Conservation (phyloP, 2,888 invertebrate species). For the Neelides folsomi region DNA sequence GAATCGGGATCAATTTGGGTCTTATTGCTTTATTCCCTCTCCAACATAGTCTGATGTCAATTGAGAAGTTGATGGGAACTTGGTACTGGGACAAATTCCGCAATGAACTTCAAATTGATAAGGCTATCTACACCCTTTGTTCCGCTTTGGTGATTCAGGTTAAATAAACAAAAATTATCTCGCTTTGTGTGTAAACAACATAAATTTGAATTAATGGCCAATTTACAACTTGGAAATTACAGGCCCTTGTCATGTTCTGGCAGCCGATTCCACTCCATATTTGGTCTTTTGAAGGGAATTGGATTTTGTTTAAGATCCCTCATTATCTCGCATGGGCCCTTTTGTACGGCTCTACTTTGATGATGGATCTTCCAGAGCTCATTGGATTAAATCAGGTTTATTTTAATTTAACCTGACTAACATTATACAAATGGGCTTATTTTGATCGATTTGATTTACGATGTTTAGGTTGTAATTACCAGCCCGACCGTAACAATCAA, state of each 20-base stretch:
- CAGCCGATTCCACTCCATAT: conserved; percentile 6
- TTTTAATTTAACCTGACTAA: neutral
- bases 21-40: conserved; percentile 9
- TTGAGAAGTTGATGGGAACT: conserved; percentile 5
- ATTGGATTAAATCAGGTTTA: conserved; percentile 23
- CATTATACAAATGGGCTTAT: neutral
- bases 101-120: conserved; percentile 15
- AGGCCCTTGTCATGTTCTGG: conserved; percentile 13
- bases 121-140: conserved; percentile 14
- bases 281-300: conserved; percentile 11
- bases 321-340: conserved; percentile 17
- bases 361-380: conserved; percentile 25
- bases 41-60: conserved; percentile 14
- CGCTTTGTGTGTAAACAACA: too few species aligned
- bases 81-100: conserved; percentile 16
- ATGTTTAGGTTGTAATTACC: conserved; percentile 15
- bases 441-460: neutral
- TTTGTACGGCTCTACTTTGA: conserved; percentile 21
- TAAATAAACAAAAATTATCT: neutral
- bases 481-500: conserved; percentile 16
- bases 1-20: neutral
- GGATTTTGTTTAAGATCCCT: neutral
- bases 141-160: conserved; percentile 15
- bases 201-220: too few species aligned
- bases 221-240: neutral